Evolutionary conservation across 2,797 vertebrate genomes (phyloP).

Genomic region (Columba guinea): DNA sequence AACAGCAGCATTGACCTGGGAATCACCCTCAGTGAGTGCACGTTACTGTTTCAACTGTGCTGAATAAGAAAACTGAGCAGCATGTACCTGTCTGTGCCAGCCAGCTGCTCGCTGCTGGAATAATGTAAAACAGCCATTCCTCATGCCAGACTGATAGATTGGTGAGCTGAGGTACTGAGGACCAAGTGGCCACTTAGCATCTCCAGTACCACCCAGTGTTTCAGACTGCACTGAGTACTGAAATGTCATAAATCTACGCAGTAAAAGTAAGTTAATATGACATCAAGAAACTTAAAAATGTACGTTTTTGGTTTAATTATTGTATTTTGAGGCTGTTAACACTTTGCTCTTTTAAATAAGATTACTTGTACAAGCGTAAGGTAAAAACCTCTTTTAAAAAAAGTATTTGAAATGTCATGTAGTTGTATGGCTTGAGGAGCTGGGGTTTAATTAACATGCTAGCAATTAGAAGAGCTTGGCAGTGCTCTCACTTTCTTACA

Average conservation of each 20-base stretch:
- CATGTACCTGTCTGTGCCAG: not conserved
- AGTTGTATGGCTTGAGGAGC: not conserved
- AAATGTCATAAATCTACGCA: not conserved
- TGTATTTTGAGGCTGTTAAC: not conserved
- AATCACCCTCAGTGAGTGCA: not conserved
- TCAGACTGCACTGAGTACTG: not conserved
- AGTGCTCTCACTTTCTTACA: not conserved
- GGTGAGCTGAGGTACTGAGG: not conserved
- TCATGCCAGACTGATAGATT: accelerated
- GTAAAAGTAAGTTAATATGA: not conserved
- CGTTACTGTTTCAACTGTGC: not conserved
- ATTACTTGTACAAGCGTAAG: not conserved
- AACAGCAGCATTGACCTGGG: not conserved
- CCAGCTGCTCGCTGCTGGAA: not conserved
- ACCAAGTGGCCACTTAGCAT: not conserved
- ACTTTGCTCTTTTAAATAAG: not conserved
- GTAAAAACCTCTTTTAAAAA: not conserved
- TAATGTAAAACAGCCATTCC: not conserved
- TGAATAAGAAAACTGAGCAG: not conserved
- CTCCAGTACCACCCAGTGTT: not conserved
- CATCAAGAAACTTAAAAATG: not conserved
- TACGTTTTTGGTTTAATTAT: not conserved
- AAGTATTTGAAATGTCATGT: not conserved
- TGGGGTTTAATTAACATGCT: not conserved
- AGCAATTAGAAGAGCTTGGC: not conserved